phyloP scores from a whole-genome alignment of 2,888 invertebrate genomes.

The Hedychridium roseum region DNA sequence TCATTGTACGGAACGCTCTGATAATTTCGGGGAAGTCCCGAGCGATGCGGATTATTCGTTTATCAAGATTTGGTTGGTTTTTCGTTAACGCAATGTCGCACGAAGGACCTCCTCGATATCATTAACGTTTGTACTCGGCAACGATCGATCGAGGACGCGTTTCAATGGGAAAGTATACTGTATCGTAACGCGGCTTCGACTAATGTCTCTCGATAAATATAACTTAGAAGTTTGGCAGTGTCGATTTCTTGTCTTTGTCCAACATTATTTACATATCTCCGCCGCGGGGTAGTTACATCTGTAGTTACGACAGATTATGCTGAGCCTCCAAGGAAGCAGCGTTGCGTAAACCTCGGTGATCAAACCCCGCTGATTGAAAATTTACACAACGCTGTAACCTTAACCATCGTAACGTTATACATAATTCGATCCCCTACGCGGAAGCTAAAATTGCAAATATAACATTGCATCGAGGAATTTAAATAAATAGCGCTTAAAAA shows the following conservation, averaged over 20 bases:
- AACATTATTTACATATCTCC: slow-evolving; percentile 22
- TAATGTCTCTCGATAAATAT: slow-evolving; percentile 38
- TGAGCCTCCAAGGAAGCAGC: slow-evolving; percentile 15
- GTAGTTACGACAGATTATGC: slow-evolving; percentile 20
- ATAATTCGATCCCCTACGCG: slow-evolving; percentile 15
- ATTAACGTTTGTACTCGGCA: too few relatives aligned
- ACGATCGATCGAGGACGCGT: slow-evolving; percentile 12
- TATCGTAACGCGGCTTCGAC: slow-evolving; percentile 34
- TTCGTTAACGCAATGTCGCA: too few relatives aligned
- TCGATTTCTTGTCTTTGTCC: slow-evolving; percentile 37
- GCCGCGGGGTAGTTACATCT: not conserved
- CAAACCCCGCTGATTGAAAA: not conserved
- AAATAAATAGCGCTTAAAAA: slow-evolving; percentile 38
- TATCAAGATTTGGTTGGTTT: too few relatives aligned
- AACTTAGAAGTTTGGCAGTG: slow-evolving; percentile 58
- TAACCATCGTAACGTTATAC: not conserved
- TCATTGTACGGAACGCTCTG: not conserved
- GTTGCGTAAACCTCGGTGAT: not conserved
- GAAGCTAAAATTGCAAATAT: slow-evolving; percentile 28
- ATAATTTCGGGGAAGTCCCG: slow-evolving; percentile 8
- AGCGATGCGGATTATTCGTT: too few relatives aligned
- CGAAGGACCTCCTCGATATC: too few relatives aligned
- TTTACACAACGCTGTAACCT: not conserved
- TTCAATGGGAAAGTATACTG: slow-evolving; percentile 25
- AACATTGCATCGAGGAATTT: slow-evolving; percentile 22